Evolutionary conservation across 2,888 invertebrate genomes (phyloP), one percentile per base, ranked within the genome.

Genomic region (Drosophila pseudotalamancana): DNA sequence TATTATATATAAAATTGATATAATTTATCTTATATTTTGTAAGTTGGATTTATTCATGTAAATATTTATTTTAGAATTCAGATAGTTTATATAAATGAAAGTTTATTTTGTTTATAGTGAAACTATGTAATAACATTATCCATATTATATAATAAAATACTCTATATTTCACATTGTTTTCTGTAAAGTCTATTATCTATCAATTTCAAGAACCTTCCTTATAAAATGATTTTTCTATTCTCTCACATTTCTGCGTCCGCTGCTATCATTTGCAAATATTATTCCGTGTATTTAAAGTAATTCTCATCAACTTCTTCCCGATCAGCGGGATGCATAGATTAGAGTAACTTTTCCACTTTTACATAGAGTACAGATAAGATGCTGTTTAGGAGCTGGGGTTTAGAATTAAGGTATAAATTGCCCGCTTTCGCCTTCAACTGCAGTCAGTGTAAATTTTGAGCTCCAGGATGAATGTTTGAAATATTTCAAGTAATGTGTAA

Each of bases 341-440:
- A 54, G n/a, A 50, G 39, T 39, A 50, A 29, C 11, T 12, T 16
- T n/a, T 19, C 8, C 9, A 8, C 35, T 54, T n/a, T 14, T 23
- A 27, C 16, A 50, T 32, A 50, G 46, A 8, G n/a, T 1, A 42
- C 18, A 32, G 70, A 71, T 72, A 59, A 55, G 31, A 23, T 6
- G 2, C 9, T 4, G 6, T 23, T 4, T 6, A 11, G 5, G 12
- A 32, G 19, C 3, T 23, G 19, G 14, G 3, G 6, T 19, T 9
- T 6, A 11, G 29, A 25, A 6, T 27, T 8, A 23, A 27, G 14
- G 56, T 75, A 70, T 64, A 72, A 60, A 75, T 54, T 64, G 25
- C 11, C 23, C 11, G 18, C 5, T n/a, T 43, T 46, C 18, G 0
- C 2, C 37, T 27, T 8, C 6, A 27, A 14, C 4, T 34, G 27